A percentile compares a stretch with the other conserved stretches of the same genome.
These are phyloP conservation scores for Yponomeuta plumbellus DNA, from an alignment of 2,888 invertebrate genomes.

Conservation along the genomic window DNA sequence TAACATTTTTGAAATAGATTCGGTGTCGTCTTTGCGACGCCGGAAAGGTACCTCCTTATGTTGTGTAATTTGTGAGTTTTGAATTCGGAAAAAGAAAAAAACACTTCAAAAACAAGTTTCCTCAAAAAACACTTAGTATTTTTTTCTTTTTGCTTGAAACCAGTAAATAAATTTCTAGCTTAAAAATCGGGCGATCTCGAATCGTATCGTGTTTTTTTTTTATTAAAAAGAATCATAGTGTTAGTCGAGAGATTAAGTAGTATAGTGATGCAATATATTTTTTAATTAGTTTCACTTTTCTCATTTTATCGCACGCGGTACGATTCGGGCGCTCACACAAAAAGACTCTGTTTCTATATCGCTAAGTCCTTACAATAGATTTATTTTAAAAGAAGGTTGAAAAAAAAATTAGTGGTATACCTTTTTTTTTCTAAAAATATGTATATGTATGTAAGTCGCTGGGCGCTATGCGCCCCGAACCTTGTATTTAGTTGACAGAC, in stretches of 20 bases:
- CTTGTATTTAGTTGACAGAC: conserved; percentile 71
- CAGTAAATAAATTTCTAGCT: conserved; percentile 4
- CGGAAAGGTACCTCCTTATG: background rate
- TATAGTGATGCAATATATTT: conserved; percentile 11
- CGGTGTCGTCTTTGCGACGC: background rate
- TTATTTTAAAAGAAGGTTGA: conserved; percentile 30
- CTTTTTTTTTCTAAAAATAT: conserved; percentile 51
- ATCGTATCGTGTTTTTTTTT: background rate
- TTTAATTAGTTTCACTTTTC: conserved; percentile 11
- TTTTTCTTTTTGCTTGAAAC: background rate
- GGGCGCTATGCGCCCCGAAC: conserved; percentile 64
- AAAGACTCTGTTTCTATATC: conserved; percentile 6
- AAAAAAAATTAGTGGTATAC: conserved; percentile 69
- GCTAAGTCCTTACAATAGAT: conserved; percentile 41
- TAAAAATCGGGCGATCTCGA: background rate
- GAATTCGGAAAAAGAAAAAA: background rate
- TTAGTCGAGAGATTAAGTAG: conserved; percentile 14
- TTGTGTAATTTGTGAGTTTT: background rate
- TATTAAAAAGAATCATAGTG: conserved; percentile 9
- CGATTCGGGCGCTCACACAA: conserved; percentile 12
- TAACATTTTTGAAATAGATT: background rate
- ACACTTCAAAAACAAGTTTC: background rate
- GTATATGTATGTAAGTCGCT: conserved; percentile 66
- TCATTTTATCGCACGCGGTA: background rate
- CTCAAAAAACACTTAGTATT: background rate